Percentiles rank a stretch among this genome's conserved stretches.
Evolutionary conservation across 1,140 invertebrate genomes (phyloP).

Genomic region (Drosophila punjabiensis): DNA sequence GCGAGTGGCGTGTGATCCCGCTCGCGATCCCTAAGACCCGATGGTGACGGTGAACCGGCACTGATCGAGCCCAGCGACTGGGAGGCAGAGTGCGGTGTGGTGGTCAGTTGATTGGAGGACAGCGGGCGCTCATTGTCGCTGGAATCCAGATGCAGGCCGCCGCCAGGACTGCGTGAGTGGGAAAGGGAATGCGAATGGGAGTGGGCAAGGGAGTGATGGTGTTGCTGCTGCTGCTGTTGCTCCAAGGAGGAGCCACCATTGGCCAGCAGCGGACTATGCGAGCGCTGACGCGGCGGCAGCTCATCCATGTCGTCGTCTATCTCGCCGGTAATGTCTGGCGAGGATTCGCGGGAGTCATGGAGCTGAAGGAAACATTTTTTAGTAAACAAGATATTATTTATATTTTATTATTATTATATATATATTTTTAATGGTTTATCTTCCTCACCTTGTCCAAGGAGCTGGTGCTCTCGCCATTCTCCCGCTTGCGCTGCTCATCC

Average conservation of each 20-base stretch:
- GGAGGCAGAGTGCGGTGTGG: conserved; percentile 77
- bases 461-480: conserved; percentile 88
- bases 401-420: background rate
- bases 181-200: conserved; percentile 26
- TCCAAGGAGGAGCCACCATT: conserved; percentile 40
- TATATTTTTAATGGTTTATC: background rate
- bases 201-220: conserved; percentile 35
- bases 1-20: conserved; percentile 70
- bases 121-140: conserved; percentile 81
- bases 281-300: conserved; percentile 69
- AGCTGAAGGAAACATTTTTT: conserved; percentile 34
- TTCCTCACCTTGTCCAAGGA: conserved; percentile 85
- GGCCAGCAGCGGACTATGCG: conserved; percentile 70
- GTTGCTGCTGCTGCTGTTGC: conserved; percentile 57
- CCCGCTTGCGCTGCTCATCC: conserved; percentile 94
- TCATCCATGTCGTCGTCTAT: conserved; percentile 84
- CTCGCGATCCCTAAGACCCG: conserved; percentile 72
- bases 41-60: conserved; percentile 79
- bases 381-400: background rate
- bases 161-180: conserved; percentile 71
- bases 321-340: conserved; percentile 84
- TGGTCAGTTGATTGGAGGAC: conserved; percentile 79
- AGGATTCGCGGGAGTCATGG: conserved; percentile 83
- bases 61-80: conserved; percentile 84
- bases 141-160: conserved; percentile 68